Percentiles rank a stretch among this genome's conserved stretches.
Evolutionary conservation across 2,888 invertebrate genomes (phyloP).

Genomic region (Anaspis maculata): DNA sequence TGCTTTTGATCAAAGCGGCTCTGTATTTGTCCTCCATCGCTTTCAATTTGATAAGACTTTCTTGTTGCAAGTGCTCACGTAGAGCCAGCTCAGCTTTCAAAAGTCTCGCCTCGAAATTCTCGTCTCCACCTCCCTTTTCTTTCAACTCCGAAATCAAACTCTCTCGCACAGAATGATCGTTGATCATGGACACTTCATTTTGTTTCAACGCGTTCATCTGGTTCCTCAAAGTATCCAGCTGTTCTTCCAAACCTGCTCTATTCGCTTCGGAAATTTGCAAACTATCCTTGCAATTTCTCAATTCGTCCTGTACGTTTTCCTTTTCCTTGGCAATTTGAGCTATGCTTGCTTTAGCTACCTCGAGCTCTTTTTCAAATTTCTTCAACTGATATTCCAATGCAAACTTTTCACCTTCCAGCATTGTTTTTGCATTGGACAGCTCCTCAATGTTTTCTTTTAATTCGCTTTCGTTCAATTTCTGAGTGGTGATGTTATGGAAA

Average conservation of each 20-base stretch:
- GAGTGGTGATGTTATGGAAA: conserved; percentile 18
- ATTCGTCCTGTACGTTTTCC: conserved; percentile 6
- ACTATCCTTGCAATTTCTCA: conserved; percentile 6
- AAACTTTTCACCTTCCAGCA: conserved; percentile 24
- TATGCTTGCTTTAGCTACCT: conserved; percentile 7
- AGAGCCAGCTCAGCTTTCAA: conserved; percentile 25
- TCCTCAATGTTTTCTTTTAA: conserved; percentile 19
- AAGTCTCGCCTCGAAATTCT: conserved; percentile 18
- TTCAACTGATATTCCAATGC: conserved; percentile 19
- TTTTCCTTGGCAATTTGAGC: conserved; percentile 7
- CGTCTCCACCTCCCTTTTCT: conserved; percentile 14
- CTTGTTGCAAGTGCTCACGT: conserved; percentile 27
- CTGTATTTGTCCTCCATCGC: conserved; percentile 29
- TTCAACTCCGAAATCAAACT: conserved; percentile 17
- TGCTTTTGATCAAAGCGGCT: conserved; percentile 18
- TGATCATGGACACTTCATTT: conserved; percentile 12
- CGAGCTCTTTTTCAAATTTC: conserved; percentile 12
- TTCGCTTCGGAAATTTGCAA: conserved; percentile 5
- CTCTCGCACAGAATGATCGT: conserved; percentile 14
- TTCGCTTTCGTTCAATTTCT: conserved; percentile 12
- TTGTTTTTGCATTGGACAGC: conserved; percentile 20
- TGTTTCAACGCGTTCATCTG: too few relatives aligned
- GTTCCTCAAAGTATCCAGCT: conserved; percentile 4
- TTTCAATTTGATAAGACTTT: conserved; percentile 23
- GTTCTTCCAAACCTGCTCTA: conserved; percentile 6